These are phyloP conservation scores for Brachionus asplanchnoidis DNA, from an alignment of 1,140 invertebrate genomes.

Conservation along the genomic window DNA sequence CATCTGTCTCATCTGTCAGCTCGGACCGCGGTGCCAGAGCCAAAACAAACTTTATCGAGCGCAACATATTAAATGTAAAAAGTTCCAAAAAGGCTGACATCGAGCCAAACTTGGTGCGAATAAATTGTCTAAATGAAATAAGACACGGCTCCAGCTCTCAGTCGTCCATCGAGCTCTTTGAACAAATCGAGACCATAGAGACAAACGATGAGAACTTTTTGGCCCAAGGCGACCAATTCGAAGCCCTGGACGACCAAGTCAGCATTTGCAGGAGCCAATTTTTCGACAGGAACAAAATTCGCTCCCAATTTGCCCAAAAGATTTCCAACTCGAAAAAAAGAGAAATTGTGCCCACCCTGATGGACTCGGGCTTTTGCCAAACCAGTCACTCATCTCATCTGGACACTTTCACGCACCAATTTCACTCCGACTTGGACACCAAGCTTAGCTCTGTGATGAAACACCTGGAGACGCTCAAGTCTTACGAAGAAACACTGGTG, in stretches of 20 bases:
- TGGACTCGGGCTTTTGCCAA: neutral
- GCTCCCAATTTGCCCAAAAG: neutral
- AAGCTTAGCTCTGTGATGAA: neutral
- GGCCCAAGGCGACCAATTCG: neutral
- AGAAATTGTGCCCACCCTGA: neutral
- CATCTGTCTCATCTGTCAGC: neutral
- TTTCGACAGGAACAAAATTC: neutral
- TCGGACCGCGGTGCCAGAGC: neutral
- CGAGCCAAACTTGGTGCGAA: neutral
- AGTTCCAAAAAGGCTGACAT: neutral
- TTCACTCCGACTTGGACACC: neutral
- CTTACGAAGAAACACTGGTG: neutral
- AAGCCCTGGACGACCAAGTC: neutral
- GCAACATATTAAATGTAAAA: neutral
- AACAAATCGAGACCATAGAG: conserved; percentile 17
- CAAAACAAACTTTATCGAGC: neutral
- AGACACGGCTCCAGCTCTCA: neutral
- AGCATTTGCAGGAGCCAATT: neutral
- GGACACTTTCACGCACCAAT: neutral
- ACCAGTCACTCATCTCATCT: neutral
- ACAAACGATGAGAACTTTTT: neutral
- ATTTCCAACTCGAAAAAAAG: neutral
- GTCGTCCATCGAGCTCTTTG: neutral
- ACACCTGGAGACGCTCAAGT: neutral
- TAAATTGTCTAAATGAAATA: neutral